These are phyloP conservation scores for Pseudopleuronectes americanus DNA, from an alignment of 2,797 vertebrate species.

Conservation along the genomic window DNA sequence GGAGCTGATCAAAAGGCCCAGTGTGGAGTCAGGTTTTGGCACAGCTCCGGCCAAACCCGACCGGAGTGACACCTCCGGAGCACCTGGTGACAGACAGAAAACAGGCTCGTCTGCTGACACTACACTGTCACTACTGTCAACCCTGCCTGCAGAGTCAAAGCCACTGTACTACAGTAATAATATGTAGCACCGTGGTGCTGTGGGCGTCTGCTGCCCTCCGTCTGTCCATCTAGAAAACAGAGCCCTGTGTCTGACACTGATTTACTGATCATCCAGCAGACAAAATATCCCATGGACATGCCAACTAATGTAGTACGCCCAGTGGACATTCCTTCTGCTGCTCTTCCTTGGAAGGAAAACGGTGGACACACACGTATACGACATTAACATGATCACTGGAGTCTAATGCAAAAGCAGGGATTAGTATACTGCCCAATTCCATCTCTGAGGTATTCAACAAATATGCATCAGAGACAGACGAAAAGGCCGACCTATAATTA, in stretches of 20 bases:
- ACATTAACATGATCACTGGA: not conserved
- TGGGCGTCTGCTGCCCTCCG: slow-evolving; percentile 33
- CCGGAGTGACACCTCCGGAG: slow-evolving; percentile 26
- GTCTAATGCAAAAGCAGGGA: not conserved
- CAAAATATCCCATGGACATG: slow-evolving; percentile 65
- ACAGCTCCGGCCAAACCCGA: slow-evolving; percentile 34
- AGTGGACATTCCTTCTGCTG: slow-evolving; percentile 42
- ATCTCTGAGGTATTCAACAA: not conserved
- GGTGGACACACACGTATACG: not conserved
- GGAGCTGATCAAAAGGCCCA: no score
- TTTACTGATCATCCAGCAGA: slow-evolving; percentile 44
- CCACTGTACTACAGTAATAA: slow-evolving; percentile 31
- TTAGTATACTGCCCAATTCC: not conserved
- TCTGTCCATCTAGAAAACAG: slow-evolving; percentile 32
- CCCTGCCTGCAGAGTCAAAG: slow-evolving; percentile 50
- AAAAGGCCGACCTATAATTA: no score
- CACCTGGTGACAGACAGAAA: slow-evolving; percentile 51
- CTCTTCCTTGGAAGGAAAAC: slow-evolving; percentile 13
- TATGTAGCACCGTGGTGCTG: slow-evolving; percentile 60
- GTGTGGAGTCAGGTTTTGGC: slow-evolving; percentile 15
- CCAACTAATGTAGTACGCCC: slow-evolving; percentile 32
- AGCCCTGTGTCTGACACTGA: slow-evolving; percentile 48
- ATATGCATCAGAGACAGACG: not conserved
- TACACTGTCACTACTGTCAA: slow-evolving; percentile 46
- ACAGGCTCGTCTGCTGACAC: slow-evolving; percentile 55